A percentile compares a stretch with the other conserved stretches of the same genome.
Conservation (phyloP, 2,888 invertebrate genomes). For the Callyntrura guangdongensis region DNA sequence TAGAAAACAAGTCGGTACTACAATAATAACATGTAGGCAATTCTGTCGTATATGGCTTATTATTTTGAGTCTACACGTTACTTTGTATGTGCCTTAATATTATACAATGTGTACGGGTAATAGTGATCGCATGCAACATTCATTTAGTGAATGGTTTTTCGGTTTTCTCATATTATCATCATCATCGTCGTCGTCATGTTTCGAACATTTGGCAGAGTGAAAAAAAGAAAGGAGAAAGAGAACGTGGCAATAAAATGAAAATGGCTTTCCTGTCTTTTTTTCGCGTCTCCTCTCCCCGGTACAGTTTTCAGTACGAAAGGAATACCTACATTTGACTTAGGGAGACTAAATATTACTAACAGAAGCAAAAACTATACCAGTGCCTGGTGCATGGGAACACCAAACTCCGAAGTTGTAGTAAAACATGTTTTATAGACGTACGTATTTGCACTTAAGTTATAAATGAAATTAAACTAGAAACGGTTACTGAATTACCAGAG, state of each 20-base stretch:
- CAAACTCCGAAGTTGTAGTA: slow-evolving; percentile 13
- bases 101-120: slow-evolving; percentile 1
- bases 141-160: slow-evolving; percentile 78
- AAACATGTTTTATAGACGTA: slow-evolving; percentile 37
- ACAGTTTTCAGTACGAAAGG: not conserved
- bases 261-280: slow-evolving; percentile 73
- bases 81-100: slow-evolving; percentile 27
- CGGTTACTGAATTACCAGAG: slow-evolving; percentile 20
- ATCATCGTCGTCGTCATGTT: slow-evolving; percentile 67
- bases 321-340: not conserved
- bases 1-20: not conserved
- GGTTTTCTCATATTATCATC: slow-evolving; percentile 50
- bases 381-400: slow-evolving; percentile 55
- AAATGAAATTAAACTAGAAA: slow-evolving; percentile 33
- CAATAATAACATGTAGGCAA: slow-evolving; percentile 5
- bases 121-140: slow-evolving; percentile 78
- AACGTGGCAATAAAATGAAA: slow-evolving; percentile 80
- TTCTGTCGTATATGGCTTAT: not conserved
- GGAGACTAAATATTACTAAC: not conserved
- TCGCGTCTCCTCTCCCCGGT: slow-evolving; percentile 9
- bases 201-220: slow-evolving; percentile 75
- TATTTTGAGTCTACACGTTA: slow-evolving; percentile 6
- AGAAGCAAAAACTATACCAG: not conserved
- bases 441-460: not conserved
- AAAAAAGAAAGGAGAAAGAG: slow-evolving; percentile 65